Conservation (phyloP, 2,888 invertebrate species). For the Scaptomyza parva region DNA sequence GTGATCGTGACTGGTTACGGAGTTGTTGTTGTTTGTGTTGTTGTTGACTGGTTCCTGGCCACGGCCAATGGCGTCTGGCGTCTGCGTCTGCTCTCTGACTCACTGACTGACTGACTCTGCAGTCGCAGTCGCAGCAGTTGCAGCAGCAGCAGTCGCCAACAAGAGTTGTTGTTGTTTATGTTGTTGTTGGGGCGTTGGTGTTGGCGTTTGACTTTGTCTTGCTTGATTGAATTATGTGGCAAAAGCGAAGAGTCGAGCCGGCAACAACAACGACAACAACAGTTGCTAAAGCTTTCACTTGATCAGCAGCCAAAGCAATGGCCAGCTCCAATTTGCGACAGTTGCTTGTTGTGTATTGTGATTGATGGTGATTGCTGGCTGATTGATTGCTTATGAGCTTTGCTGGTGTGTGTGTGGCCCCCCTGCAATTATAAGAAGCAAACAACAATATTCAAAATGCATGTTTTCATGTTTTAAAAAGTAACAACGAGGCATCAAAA, state of each 20-base stretch:
- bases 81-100: slow-evolving; percentile 54
- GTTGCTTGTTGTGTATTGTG: slow-evolving; percentile 55
- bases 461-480: too few species aligned
- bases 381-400: slow-evolving; percentile 55
- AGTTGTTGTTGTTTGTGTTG: slow-evolving; percentile 16
- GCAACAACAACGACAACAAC: slow-evolving; percentile 22
- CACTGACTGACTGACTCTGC: slow-evolving; percentile 74
- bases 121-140: slow-evolving; percentile 27
- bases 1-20: slow-evolving; percentile 55
- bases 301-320: slow-evolving; percentile 27
- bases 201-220: slow-evolving; percentile 33
- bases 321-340: slow-evolving; percentile 65
- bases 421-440: slow-evolving; percentile 59
- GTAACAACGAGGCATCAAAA: not conserved
- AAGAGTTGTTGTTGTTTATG: not conserved
- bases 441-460: slow-evolving; percentile 29
- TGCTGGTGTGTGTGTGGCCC: too few species aligned
- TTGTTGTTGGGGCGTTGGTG: slow-evolving; percentile 36
- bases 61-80: slow-evolving; percentile 51
- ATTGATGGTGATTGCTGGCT: slow-evolving; percentile 58
- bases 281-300: slow-evolving; percentile 51
- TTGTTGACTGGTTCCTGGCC: slow-evolving; percentile 58
- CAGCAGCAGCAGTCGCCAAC: slow-evolving; percentile 15
- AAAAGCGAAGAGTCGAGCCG: slow-evolving; percentile 25
- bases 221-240: slow-evolving; percentile 67